These are phyloP conservation scores for Rissa tridactyla DNA, from an alignment of 2,113 vertebrate species.

Conservation along the genomic window DNA sequence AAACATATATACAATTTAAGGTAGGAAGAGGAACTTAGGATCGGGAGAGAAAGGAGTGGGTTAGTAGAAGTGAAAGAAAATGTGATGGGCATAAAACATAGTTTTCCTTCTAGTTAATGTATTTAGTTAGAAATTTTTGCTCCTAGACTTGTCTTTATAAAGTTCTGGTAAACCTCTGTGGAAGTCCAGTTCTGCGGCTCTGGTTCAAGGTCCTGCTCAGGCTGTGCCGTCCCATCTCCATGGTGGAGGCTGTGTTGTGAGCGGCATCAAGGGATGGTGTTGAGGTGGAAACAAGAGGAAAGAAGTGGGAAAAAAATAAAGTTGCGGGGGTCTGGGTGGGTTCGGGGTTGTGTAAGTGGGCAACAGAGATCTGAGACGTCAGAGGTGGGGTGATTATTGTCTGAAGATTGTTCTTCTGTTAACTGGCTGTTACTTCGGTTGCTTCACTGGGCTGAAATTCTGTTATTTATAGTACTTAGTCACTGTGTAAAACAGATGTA, in stretches of 20 bases:
- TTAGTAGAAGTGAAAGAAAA: neutral
- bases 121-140: neutral
- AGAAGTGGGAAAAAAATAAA: accelerated
- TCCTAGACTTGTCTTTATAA: neutral
- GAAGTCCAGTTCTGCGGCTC: neutral
- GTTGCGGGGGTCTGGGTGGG: neutral
- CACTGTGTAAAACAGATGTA: neutral
- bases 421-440: neutral
- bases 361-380: neutral
- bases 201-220: neutral
- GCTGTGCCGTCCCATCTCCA: neutral
- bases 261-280: neutral
- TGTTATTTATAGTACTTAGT: neutral
- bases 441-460: neutral
- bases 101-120: neutral
- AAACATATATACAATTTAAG: neutral
- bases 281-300: neutral
- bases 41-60: neutral
- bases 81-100: neutral
- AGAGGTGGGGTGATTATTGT: neutral
- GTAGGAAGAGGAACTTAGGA: neutral
- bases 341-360: neutral
- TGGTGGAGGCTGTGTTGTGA: neutral
- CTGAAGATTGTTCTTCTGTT: neutral
- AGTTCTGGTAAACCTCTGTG: neutral